These are phyloP conservation scores for Lapara coniferarum DNA, from an alignment of 2,888 invertebrate genomes.

Conservation along the genomic window DNA sequence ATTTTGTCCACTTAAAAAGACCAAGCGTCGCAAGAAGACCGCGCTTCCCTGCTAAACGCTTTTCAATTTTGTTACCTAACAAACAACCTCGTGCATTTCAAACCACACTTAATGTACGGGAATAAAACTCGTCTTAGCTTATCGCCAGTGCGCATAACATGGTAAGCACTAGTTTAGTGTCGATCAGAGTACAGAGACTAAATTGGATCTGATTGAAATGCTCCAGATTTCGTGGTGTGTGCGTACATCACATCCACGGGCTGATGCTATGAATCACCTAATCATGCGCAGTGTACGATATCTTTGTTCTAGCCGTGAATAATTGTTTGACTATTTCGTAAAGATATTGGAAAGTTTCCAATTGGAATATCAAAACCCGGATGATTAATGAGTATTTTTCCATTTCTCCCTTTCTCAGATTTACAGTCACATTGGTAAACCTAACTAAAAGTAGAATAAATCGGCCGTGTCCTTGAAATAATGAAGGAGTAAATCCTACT, in stretches of 20 bases:
- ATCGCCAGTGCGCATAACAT: neutral
- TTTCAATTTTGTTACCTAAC: constrained; percentile 23
- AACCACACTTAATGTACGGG: constrained; percentile 4
- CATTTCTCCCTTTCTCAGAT: neutral
- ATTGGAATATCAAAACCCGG: neutral
- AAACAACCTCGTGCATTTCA: neutral
- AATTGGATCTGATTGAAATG: constrained; percentile 65
- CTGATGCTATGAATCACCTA: constrained; percentile 27
- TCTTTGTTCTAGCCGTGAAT: neutral
- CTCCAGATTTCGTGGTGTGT: constrained; percentile 55
- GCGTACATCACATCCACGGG: constrained; percentile 24
- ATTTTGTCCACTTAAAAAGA: constrained; percentile 2
- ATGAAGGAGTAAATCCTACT: no score
- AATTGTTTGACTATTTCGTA: neutral
- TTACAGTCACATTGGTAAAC: neutral
- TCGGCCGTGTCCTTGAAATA: no score
- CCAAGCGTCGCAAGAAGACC: no score
- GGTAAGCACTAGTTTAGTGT: constrained; percentile 22
- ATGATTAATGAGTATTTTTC: neutral
- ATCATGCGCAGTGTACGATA: neutral
- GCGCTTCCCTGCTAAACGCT: constrained; percentile 19
- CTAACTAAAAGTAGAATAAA: no score
- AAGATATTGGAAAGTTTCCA: neutral
- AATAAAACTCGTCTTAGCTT: constrained; percentile 4
- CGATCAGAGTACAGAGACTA: constrained; percentile 34